Percentiles rank a stretch among this genome's conserved stretches.
phyloP scores from a whole-genome alignment of 2,888 invertebrate species.

The Lissocephala sabroskyi region DNA sequence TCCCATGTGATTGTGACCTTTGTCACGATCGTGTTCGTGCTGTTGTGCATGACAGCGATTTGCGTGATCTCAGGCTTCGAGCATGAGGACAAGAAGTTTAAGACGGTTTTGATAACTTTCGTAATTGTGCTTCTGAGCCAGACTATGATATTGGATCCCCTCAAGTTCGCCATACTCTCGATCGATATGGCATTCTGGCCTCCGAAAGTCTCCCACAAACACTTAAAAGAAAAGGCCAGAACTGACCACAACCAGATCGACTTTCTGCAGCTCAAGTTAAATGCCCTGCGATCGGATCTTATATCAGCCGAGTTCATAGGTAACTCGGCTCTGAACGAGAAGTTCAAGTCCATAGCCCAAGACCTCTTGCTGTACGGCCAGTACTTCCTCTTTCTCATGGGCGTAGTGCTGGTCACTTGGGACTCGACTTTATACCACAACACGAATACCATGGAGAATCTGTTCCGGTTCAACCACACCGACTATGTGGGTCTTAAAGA shows the following conservation, averaged over 20 bases:
- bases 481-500: constrained; percentile 24
- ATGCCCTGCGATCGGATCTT: too few relatives aligned
- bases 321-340: neutral
- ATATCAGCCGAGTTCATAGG: too few relatives aligned
- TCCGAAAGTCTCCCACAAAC: neutral
- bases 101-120: constrained; percentile 14
- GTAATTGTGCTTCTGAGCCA: constrained; percentile 13
- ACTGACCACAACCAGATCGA: too few relatives aligned
- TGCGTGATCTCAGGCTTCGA: constrained; percentile 3
- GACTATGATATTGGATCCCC: constrained; percentile 13
- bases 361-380: constrained; percentile 57
- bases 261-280: too few relatives aligned
- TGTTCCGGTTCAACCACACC: constrained; percentile 40
- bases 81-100: constrained; percentile 20
- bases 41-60: neutral
- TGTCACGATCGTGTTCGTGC: too few relatives aligned
- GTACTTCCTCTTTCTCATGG: constrained; percentile 49
- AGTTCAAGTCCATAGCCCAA: constrained; percentile 43
- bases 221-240: too few relatives aligned
- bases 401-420: constrained; percentile 40
- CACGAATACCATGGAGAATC: constrained; percentile 31
- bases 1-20: too few relatives aligned
- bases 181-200: constrained; percentile 12
- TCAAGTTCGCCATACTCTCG: constrained; percentile 6
- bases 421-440: constrained; percentile 48